Percentiles rank a stretch among this genome's conserved stretches.
Evolutionary conservation across 2,113 vertebrate species (phyloP).

Genomic region (Elephantulus edwardii): DNA sequence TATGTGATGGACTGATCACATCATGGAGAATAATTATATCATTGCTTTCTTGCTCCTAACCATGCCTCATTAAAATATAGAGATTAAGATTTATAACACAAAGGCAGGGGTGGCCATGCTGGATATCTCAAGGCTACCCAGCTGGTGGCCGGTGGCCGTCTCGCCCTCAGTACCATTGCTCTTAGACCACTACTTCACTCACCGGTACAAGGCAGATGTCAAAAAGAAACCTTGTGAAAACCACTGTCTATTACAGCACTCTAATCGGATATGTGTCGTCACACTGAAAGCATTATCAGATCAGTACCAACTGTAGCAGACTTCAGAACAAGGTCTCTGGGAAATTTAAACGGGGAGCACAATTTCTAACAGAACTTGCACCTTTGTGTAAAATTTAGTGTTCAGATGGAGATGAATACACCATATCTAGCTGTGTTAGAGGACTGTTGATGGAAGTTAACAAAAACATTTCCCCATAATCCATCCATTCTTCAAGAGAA

Average conservation of each 20-base stretch:
- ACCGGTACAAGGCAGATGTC: too few species aligned
- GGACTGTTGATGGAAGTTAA: slow-evolving; percentile 97
- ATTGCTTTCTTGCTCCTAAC: too few species aligned
- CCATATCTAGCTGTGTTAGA: slow-evolving; percentile 95
- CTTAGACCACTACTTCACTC: too few species aligned
- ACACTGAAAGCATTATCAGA: slow-evolving; percentile 97
- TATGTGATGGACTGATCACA: too few species aligned
- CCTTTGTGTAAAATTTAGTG: slow-evolving; percentile 95
- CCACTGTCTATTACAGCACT: slow-evolving; percentile 95
- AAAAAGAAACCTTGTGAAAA: slow-evolving; percentile 93
- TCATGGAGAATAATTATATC: too few species aligned
- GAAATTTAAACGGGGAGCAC: slow-evolving; percentile 97
- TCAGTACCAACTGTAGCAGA: slow-evolving; percentile 96
- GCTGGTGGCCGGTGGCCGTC: too few species aligned
- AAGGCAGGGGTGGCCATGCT: too few species aligned
- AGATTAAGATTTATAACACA: too few species aligned
- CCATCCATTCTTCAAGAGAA: slow-evolving; percentile 92
- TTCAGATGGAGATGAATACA: slow-evolving; percentile 93
- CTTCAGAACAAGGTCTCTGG: slow-evolving; percentile 98
- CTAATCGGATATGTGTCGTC: slow-evolving; percentile 96
- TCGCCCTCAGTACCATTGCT: too few species aligned
- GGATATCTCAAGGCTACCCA: too few species aligned
- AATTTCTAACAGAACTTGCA: slow-evolving; percentile 96
- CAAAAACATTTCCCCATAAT: slow-evolving; percentile 91
- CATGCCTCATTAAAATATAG: too few species aligned